A percentile compares a stretch with the other conserved stretches of the same genome.
These are phyloP conservation scores for Pogonomyrmex californicus DNA, from an alignment of 1,140 invertebrate species.

Conservation along the genomic window DNA sequence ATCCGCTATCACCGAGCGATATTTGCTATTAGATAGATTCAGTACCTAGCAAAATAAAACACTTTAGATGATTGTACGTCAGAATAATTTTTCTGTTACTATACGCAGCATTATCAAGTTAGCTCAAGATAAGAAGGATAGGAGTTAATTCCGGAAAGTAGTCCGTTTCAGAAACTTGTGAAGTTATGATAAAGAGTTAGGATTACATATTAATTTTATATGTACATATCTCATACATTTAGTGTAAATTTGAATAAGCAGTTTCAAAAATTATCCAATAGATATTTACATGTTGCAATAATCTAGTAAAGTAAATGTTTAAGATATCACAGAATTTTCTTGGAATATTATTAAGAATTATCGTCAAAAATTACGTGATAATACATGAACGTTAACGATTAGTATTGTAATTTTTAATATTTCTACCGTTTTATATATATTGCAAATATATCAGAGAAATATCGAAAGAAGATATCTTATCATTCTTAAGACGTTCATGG, in stretches of 20 bases:
- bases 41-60: constrained; percentile 85
- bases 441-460: constrained; percentile 62
- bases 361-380: constrained; percentile 12
- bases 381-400: constrained; percentile 30
- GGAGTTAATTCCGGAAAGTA: constrained; percentile 60
- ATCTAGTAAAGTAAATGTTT: neutral
- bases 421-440: constrained; percentile 19
- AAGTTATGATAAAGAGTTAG: neutral
- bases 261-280: neutral
- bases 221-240: neutral
- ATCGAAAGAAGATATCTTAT: constrained; percentile 79
- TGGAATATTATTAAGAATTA: constrained; percentile 44
- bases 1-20: constrained; percentile 81
- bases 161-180: constrained; percentile 12
- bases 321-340: constrained; percentile 28
- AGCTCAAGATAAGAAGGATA: constrained; percentile 74
- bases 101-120: constrained; percentile 81
- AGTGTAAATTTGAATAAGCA: neutral
- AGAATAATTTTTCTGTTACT: constrained; percentile 81
- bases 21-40: constrained; percentile 82
- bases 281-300: neutral
- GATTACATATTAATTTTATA: constrained; percentile 14
- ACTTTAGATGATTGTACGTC: constrained; percentile 81
- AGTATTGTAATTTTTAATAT: constrained; percentile 50
- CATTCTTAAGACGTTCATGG: constrained; percentile 71